Evolutionary conservation across 2,888 invertebrate species (phyloP).

Genomic region (Hyppa rectilinea): DNA sequence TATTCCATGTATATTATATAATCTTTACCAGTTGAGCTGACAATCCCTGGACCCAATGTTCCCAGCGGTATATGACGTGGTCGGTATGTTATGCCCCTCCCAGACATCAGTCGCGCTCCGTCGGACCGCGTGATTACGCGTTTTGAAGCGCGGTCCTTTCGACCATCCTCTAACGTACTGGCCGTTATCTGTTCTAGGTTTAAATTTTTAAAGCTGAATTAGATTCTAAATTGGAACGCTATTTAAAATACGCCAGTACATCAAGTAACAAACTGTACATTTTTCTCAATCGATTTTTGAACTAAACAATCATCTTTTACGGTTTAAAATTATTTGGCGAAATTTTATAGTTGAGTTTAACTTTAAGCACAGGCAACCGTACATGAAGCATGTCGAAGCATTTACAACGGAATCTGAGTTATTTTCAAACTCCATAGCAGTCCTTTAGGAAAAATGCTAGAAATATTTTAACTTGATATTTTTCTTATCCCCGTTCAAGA

Average conservation of each 20-base stretch:
- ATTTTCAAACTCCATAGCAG: background rate
- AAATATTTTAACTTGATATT: constrained; percentile 6
- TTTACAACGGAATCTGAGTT: background rate
- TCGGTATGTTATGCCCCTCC: constrained; percentile 21
- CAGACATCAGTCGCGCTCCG: constrained; percentile 67
- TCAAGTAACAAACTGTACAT: too few relatives aligned
- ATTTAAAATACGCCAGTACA: too few relatives aligned
- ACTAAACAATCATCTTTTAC: too few relatives aligned
- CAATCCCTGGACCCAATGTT: constrained; percentile 31
- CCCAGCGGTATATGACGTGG: constrained; percentile 15
- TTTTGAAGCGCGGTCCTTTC: constrained; percentile 51
- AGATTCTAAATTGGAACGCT: constrained; percentile 1
- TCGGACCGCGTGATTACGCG: constrained; percentile 71
- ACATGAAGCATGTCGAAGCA: background rate
- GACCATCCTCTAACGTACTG: constrained; percentile 25
- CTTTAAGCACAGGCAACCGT: too few relatives aligned
- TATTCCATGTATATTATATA: too few relatives aligned
- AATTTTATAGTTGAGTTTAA: too few relatives aligned
- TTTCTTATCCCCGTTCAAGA: constrained; percentile 12
- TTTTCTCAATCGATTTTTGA: too few relatives aligned
- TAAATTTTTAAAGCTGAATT: constrained; percentile 30
- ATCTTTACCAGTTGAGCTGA: constrained; percentile 28
- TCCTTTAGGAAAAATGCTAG: background rate
- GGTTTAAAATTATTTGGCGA: too few relatives aligned
- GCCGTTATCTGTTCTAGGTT: constrained; percentile 34